phyloP scores from a whole-genome alignment of 2,113 vertebrate species.

The Cacatua alba region DNA sequence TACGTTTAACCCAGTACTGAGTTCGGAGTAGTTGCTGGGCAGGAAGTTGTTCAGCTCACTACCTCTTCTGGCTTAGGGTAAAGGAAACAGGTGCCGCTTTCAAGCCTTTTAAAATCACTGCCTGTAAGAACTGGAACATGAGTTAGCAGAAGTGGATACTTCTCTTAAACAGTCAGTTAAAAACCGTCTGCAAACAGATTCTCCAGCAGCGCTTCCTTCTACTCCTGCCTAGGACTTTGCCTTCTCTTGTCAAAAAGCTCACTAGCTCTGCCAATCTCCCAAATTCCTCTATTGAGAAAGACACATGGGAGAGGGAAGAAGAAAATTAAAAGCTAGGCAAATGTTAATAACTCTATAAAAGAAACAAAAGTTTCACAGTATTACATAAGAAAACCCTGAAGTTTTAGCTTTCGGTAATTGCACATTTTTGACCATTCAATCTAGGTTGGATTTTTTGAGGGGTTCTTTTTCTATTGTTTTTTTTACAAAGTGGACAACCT shows the following conservation, averaged over 20 bases:
- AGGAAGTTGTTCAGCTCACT: not conserved
- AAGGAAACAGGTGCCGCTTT: not conserved
- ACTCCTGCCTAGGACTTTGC: not conserved
- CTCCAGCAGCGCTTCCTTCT: not conserved
- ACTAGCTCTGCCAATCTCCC: not conserved
- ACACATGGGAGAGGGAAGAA: fast-evolving
- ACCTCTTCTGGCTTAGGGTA: not conserved
- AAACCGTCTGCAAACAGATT: not conserved
- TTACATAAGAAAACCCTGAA: not conserved
- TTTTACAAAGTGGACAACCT: not conserved
- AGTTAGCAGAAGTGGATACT: not conserved
- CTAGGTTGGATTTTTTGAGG: not conserved
- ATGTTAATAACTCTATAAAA: not conserved
- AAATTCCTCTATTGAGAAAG: not conserved
- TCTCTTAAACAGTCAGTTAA: not conserved
- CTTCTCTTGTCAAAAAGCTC: not conserved
- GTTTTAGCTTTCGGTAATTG: not conserved
- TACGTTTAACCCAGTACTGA: not conserved
- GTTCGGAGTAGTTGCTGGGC: not conserved
- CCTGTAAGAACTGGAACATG: not conserved
- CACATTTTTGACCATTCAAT: not conserved
- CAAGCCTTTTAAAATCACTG: not conserved
- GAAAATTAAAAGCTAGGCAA: fast-evolving
- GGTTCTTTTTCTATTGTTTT: not conserved
- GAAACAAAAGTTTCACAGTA: not conserved